These are phyloP conservation scores for Zootoca vivipara DNA, from an alignment of 2,113 vertebrate species.

Conservation along the genomic window DNA sequence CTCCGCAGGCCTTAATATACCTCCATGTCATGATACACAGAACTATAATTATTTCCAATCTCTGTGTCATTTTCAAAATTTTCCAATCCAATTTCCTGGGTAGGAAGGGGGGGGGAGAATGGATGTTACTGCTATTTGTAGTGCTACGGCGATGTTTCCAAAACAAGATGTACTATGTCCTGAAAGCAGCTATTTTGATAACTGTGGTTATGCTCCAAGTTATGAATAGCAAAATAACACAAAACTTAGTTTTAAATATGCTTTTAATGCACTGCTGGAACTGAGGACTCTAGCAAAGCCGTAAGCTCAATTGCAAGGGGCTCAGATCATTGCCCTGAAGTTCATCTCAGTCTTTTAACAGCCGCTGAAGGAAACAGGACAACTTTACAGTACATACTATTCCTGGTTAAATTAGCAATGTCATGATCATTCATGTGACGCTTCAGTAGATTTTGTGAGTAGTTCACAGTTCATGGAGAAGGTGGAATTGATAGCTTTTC, in stretches of 20 bases:
- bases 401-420: not conserved
- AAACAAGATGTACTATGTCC: conserved; percentile 38
- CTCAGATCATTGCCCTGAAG: not conserved
- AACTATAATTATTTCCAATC: not conserved
- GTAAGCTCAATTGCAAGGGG: not conserved
- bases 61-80: not conserved
- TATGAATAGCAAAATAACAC: rapidly evolving
- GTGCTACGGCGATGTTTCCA: conserved; percentile 16
- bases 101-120: not conserved
- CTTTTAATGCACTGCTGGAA: not conserved
- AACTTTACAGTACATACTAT: not conserved
- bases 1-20: conserved; percentile 33
- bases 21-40: not conserved
- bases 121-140: conserved; percentile 12
- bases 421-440: not conserved
- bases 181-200: not conserved
- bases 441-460: not conserved
- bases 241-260: not conserved
- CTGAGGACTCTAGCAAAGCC: conserved; percentile 19
- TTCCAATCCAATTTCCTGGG: not conserved
- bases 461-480: too few relatives aligned
- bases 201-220: not conserved
- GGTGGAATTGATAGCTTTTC: too few relatives aligned
- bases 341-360: not conserved
- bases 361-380: not conserved